A percentile compares a stretch with the other conserved stretches of the same genome.
These are phyloP conservation scores for Thamnaconus septentrionalis DNA, from an alignment of 2,113 vertebrate genomes.

Conservation along the genomic window DNA sequence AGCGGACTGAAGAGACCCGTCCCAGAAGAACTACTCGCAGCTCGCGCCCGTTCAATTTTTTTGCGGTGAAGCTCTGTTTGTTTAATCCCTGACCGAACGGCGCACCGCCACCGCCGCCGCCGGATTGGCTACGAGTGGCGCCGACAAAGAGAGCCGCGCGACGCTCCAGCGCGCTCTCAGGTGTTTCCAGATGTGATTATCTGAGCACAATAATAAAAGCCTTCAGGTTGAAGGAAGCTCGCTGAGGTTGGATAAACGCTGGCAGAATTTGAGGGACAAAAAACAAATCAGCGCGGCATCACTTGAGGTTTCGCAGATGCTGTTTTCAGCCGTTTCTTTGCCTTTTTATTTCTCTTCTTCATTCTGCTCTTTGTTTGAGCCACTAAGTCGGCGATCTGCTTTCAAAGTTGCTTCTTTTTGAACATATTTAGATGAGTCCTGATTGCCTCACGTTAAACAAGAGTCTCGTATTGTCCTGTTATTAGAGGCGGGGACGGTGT, in stretches of 20 bases:
- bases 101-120: slow-evolving; percentile 42
- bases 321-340: too few species aligned
- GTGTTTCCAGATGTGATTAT: slow-evolving; percentile 92
- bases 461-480: too few species aligned
- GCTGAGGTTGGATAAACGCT: slow-evolving; percentile 15
- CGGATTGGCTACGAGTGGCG: slow-evolving; percentile 10
- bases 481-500: too few species aligned
- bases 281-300: too few species aligned
- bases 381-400: too few species aligned
- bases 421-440: too few species aligned
- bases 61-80: slow-evolving; percentile 59
- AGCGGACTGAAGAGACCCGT: slow-evolving; percentile 54
- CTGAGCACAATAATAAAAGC: slow-evolving; percentile 90
- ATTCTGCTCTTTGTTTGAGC: too few species aligned
- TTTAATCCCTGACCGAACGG: slow-evolving; percentile 63
- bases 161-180: slow-evolving; percentile 85
- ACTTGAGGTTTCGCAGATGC: too few species aligned
- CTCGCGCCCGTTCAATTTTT: slow-evolving; percentile 68
- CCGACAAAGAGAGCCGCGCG: slow-evolving; percentile 23
- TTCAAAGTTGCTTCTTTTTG: too few species aligned
- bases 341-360: too few species aligned
- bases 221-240: slow-evolving; percentile 85
- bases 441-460: too few species aligned
- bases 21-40: slow-evolving; percentile 60
- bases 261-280: too few species aligned